Conservation (phyloP, 2,888 invertebrate genomes). For the Cataglyphis cursor region DNA sequence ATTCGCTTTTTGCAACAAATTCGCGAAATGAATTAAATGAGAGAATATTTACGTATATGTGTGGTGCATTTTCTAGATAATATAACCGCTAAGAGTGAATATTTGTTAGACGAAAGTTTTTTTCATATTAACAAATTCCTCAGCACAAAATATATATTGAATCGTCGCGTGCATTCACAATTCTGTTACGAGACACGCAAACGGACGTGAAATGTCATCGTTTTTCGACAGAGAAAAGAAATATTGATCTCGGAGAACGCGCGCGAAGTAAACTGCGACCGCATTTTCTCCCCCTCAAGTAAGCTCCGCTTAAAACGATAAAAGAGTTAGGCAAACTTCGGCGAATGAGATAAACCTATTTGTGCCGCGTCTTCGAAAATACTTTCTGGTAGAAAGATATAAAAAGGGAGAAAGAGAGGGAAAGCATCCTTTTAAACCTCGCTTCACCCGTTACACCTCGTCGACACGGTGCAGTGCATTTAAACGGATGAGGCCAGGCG, state of each 20-base stretch:
- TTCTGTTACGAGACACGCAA: neutral
- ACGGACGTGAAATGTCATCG: conserved; percentile 17
- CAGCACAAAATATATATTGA: neutral
- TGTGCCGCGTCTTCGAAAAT: conserved; percentile 54
- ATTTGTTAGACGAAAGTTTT: neutral
- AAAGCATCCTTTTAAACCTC: conserved; percentile 43
- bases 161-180: neutral
- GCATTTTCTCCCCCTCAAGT: conserved; percentile 34
- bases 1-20: neutral
- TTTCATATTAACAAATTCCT: conserved; percentile 8
- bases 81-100: neutral
- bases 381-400: conserved; percentile 2
- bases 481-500: conserved; percentile 39
- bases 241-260: conserved; percentile 35
- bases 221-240: conserved; percentile 18
- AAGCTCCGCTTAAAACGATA: conserved; percentile 51
- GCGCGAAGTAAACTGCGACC: conserved; percentile 36
- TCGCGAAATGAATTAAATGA: conserved; percentile 1
- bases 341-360: conserved; percentile 51
- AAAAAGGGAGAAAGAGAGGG: neutral
- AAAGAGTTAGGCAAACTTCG: conserved; percentile 55
- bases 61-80: neutral
- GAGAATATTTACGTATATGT: neutral
- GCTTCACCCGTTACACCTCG: conserved; percentile 22
- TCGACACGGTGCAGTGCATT: conserved; percentile 39